Evolutionary conservation across 2,888 invertebrate species (phyloP), one percentile per base, ranked within the genome.

Genomic region (Yponomeuta evonymella): DNA sequence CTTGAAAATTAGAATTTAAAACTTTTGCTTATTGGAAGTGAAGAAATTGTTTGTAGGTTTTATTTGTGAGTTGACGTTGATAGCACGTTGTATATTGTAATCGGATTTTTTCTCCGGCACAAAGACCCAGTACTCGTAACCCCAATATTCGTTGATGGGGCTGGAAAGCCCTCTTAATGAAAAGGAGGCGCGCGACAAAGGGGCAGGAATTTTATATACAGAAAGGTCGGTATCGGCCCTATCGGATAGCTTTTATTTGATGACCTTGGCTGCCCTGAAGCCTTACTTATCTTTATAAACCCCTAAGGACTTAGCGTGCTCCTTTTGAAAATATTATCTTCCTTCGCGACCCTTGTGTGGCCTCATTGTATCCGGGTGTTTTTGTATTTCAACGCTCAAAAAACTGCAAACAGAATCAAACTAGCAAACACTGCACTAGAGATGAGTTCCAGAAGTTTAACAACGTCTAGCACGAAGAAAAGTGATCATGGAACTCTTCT

Each of bases 191-290:
- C 1, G 51, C 51, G 51, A 58, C 51, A 58, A 58, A 58, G 51
- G 51, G 51, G 15, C 8, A 15, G 51, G 51, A 58, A 58, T 58
- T 58, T 15, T 1, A 15, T 63, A 72, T 58, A 70, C 69, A 70
- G 69, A 72, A 69, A 67, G 67, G 66, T 23, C 23, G 23, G 29
- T 43, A 70, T 67, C 23, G 23, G 33, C 29, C 29, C 6, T 29
- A 63, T 63, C 63, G 63, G 65, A 10, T 29, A 12, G 65, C 29
- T 65, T 12, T 29, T 65, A 65, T 30, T 33, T 33, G 65, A 65
- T 65, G 65, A 65, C 65, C 65, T 65, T 65, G 29, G 2, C 65
- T 65, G 23, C 12, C 33, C 29, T 65, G 65, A 65, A 65, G 23
- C 65, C 65, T 65, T 29, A 29, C 64, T 64, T 23, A 58, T 58